phyloP scores from a whole-genome alignment of 2,113 vertebrate species.

The Ictalurus punctatus region DNA sequence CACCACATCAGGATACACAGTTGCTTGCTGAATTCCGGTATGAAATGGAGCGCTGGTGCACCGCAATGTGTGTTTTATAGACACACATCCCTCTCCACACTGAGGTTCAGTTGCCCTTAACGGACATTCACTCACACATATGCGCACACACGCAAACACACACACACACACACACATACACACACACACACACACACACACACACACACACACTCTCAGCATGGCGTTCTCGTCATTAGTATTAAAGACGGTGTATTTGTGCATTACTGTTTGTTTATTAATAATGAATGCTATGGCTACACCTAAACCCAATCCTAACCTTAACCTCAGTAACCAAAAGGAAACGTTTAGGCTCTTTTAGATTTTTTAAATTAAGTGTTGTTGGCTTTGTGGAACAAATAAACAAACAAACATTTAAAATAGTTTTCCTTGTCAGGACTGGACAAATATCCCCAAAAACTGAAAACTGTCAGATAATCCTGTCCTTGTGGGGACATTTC shows the following conservation, averaged over 20 bases:
- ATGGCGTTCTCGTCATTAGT: neutral
- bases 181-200: slow-evolving; percentile 15
- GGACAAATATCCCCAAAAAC: neutral
- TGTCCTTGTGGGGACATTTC: neutral
- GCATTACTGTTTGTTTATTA: neutral
- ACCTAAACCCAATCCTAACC: neutral
- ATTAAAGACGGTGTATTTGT: neutral
- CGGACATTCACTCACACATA: slow-evolving; percentile 58
- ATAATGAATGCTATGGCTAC: neutral
- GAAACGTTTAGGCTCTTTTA: neutral
- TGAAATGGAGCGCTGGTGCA: slow-evolving; percentile 75
- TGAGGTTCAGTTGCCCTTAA: slow-evolving; percentile 69
- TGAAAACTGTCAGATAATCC: slow-evolving; percentile 1
- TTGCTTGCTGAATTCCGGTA: slow-evolving; percentile 78
- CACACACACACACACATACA: slow-evolving; percentile 10
- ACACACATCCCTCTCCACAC: slow-evolving; percentile 60
- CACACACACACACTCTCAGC: neutral
- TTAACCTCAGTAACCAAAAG: neutral
- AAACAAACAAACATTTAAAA: neutral
- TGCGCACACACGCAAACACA: slow-evolving; percentile 23
- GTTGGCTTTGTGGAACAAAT: neutral
- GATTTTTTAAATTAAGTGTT: neutral
- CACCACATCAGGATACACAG: slow-evolving; percentile 83
- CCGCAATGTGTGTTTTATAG: slow-evolving; percentile 68
- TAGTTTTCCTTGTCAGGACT: neutral